These are phyloP conservation scores for Metopolophium dirhodum DNA, from an alignment of 1,140 invertebrate genomes.

Conservation along the genomic window DNA sequence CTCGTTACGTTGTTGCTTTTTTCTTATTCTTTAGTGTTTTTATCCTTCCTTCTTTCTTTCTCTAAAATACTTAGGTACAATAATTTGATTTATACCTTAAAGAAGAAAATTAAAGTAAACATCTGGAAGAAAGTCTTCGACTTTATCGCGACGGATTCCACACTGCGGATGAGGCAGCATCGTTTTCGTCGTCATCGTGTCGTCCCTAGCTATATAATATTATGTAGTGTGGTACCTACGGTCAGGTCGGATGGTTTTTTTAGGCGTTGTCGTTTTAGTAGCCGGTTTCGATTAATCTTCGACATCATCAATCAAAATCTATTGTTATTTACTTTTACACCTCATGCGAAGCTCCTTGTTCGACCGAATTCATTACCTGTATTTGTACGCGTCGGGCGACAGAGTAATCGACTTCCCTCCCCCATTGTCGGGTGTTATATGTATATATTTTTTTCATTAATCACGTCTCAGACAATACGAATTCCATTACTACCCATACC, in stretches of 20 bases:
- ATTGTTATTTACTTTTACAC: slow-evolving; percentile 58
- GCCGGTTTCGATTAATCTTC: slow-evolving; percentile 56
- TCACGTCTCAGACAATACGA: slow-evolving; percentile 55
- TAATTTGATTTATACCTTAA: slow-evolving; percentile 44
- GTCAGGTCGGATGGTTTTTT: slow-evolving; percentile 9
- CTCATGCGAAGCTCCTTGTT: slow-evolving; percentile 50
- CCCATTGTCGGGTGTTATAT: slow-evolving; percentile 32
- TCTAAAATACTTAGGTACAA: background rate
- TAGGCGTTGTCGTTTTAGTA: slow-evolving; percentile 56
- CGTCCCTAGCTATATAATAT: background rate
- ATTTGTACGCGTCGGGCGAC: slow-evolving; percentile 22
- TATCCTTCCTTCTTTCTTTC: background rate
- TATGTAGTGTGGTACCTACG: background rate
- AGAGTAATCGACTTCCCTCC: slow-evolving; percentile 54
- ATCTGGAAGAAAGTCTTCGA: background rate
- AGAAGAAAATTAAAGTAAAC: slow-evolving; percentile 4
- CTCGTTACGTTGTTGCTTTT: background rate
- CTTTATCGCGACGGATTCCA: slow-evolving; percentile 15
- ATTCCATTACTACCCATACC: slow-evolving; percentile 54
- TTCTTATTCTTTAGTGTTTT: background rate
- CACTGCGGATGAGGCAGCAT: background rate
- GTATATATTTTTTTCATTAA: slow-evolving; percentile 58
- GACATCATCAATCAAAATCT: slow-evolving; percentile 57
- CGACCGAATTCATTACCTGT: slow-evolving; percentile 56
- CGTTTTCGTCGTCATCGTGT: background rate